Evolutionary conservation across 2,113 vertebrate species (phyloP).

Genomic region (Gracilinanus agilis): DNA sequence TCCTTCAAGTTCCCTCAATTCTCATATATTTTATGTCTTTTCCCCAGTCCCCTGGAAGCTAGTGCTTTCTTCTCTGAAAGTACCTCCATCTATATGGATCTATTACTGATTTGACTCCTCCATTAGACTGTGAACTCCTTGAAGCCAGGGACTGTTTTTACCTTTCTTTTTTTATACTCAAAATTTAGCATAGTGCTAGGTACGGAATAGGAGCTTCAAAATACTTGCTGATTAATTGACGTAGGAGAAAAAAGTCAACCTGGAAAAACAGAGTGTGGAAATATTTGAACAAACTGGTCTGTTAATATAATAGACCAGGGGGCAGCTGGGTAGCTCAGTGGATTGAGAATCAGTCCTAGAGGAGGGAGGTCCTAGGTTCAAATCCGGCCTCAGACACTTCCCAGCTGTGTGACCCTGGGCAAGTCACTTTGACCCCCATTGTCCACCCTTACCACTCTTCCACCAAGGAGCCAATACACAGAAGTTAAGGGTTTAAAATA

Average conservation of each 20-base stretch:
- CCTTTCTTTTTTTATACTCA: not conserved
- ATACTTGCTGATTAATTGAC: not conserved
- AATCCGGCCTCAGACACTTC: no score
- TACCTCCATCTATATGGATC: not conserved
- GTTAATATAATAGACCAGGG: not conserved
- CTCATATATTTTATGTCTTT: not conserved
- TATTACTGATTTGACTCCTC: not conserved
- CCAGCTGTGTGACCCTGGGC: no score
- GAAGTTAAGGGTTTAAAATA: no score
- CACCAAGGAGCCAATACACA: no score
- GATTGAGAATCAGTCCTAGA: no score
- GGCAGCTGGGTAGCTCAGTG: no score
- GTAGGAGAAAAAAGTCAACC: not conserved
- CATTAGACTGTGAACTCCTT: not conserved
- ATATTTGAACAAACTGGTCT: not conserved
- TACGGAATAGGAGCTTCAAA: not conserved
- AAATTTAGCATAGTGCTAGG: not conserved
- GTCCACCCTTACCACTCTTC: no score
- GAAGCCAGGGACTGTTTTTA: not conserved
- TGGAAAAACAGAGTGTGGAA: not conserved
- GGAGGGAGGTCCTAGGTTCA: no score
- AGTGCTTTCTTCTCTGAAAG: not conserved
- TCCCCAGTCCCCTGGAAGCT: not conserved
- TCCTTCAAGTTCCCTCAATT: not conserved
- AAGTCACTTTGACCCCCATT: no score